These are phyloP conservation scores for Pelusios castaneus DNA, from an alignment of 2,113 vertebrate species.

Conservation along the genomic window DNA sequence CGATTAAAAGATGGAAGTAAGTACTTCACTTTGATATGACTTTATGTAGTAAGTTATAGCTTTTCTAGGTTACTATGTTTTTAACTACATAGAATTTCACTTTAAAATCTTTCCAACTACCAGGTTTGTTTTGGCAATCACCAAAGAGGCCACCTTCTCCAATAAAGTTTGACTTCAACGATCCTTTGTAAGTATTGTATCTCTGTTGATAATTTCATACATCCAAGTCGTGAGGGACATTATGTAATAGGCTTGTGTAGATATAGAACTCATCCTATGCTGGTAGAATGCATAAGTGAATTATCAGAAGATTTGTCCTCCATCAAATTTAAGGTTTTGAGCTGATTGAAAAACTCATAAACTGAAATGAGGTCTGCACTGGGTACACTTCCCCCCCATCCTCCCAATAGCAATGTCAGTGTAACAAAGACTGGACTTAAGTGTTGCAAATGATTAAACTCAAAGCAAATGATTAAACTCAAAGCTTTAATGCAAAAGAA, in stretches of 20 bases:
- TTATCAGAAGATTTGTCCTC: neutral
- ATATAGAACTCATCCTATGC: neutral
- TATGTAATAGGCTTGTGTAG: neutral
- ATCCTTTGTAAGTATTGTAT: slow-evolving; percentile 90
- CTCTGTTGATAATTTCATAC: neutral
- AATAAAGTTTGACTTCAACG: slow-evolving; percentile 90
- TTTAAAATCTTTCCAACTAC: slow-evolving; percentile 42
- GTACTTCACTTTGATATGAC: slow-evolving; percentile 60
- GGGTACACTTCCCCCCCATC: neutral
- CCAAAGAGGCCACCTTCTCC: slow-evolving; percentile 95
- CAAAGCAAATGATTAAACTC: neutral
- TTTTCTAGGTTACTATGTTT: neutral
- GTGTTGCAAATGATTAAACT: neutral
- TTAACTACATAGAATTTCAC: slow-evolving; percentile 37
- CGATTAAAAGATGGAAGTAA: slow-evolving; percentile 97
- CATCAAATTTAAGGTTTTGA: neutral
- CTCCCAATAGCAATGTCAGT: neutral
- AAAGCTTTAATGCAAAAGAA: neutral
- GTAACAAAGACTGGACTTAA: neutral
- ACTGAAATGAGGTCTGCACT: neutral
- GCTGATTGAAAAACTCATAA: neutral
- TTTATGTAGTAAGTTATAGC: rapidly evolving
- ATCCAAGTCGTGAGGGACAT: neutral
- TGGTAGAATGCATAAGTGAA: neutral
- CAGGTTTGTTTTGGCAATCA: slow-evolving; percentile 99